Conservation (phyloP, 1,140 invertebrate genomes). For the Sminthurinus signatus region DNA sequence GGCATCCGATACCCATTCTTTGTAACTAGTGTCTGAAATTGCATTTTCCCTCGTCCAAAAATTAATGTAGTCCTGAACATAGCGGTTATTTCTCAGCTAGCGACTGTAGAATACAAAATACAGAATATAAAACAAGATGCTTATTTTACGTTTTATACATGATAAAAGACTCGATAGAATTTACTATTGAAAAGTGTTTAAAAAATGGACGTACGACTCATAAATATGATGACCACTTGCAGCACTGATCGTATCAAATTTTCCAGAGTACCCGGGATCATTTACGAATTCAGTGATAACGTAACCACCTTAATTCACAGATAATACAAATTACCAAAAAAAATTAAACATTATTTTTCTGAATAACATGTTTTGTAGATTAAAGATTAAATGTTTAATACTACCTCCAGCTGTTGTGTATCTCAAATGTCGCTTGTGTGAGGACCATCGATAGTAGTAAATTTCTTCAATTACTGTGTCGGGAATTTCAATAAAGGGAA, state of each 20-base stretch:
- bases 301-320: too few species aligned
- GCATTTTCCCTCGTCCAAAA: too few species aligned
- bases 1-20: too few species aligned
- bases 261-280: slow-evolving; percentile 26
- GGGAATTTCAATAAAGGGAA: slow-evolving; percentile 38
- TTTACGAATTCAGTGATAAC: slow-evolving; percentile 37
- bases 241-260: slow-evolving; percentile 37
- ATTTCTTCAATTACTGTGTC: slow-evolving; percentile 34
- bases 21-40: too few species aligned
- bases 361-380: too few species aligned
- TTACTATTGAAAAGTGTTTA: background rate
- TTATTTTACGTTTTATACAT: background rate
- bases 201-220: slow-evolving; percentile 10
- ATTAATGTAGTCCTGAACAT: too few species aligned
- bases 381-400: too few species aligned
- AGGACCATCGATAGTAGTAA: slow-evolving; percentile 37
- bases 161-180: background rate
- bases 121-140: background rate
- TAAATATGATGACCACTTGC: slow-evolving; percentile 39
- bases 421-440: slow-evolving; percentile 31
- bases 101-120: background rate
- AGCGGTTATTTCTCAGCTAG: background rate
- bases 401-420: slow-evolving; percentile 35
- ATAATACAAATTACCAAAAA: too few species aligned
- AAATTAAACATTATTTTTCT: too few species aligned